Percentiles rank a stretch among this genome's conserved stretches.
phyloP scores from a whole-genome alignment of 2,888 invertebrate species.

The Melitaea athalia region DNA sequence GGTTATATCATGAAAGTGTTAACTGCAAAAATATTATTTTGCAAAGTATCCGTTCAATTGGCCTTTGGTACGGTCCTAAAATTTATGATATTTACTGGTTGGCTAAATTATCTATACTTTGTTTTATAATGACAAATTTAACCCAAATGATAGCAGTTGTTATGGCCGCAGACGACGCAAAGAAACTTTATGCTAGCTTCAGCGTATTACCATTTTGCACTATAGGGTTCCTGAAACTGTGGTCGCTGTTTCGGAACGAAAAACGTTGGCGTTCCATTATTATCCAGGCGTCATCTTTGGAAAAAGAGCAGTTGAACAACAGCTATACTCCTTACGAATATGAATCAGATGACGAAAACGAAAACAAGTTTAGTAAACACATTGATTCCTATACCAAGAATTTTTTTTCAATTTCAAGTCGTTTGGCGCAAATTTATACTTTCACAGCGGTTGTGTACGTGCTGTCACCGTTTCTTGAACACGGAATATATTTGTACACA shows the following conservation, averaged over 20 bases:
- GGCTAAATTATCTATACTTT: conserved; percentile 47
- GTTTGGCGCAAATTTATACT: conserved; percentile 55
- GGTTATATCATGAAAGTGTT: not conserved
- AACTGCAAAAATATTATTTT: conserved; percentile 41
- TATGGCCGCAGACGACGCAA: conserved; percentile 49
- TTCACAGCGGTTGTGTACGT: conserved; percentile 56
- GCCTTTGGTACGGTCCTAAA: conserved; percentile 44
- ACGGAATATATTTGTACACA: conserved; percentile 42
- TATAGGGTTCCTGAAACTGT: conserved; percentile 62
- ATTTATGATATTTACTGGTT: conserved; percentile 44
- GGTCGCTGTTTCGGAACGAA: conserved; percentile 48
- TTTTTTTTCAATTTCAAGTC: conserved; percentile 46
- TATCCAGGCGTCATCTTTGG: conserved; percentile 48
- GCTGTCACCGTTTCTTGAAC: conserved; percentile 62
- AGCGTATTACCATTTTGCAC: conserved; percentile 61
- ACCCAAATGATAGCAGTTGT: conserved; percentile 53
- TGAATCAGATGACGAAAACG: conserved; percentile 47
- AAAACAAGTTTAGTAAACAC: conserved; percentile 37
- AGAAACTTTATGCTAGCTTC: conserved; percentile 60
- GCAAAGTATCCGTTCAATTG: conserved; percentile 45
- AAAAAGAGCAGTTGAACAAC: conserved; percentile 48
- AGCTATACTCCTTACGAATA: conserved; percentile 40
- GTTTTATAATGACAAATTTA: conserved; percentile 49
- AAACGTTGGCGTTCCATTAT: conserved; percentile 54
- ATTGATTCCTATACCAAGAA: conserved; percentile 52